Base-by-base conservation (phyloP, 2,888 invertebrate species). In the Lepas anatifera region DNA sequence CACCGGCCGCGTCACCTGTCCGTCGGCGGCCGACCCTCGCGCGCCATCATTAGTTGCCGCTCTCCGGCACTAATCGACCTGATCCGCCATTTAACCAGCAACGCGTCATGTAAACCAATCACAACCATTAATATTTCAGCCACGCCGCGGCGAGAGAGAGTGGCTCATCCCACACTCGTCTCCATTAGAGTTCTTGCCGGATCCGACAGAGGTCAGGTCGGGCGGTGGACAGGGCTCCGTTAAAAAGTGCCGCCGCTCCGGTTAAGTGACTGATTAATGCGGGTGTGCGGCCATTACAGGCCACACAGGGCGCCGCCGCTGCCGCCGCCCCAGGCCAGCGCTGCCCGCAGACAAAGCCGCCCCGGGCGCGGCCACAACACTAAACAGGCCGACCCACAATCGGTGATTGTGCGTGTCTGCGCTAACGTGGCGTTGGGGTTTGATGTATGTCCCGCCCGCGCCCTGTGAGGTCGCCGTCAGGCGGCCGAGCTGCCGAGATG, bases 251-350 rank as follows among this genome's bases (percentile, higher is more conserved):
- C 58, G 32, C n/a, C n/a, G 27, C 32, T 3, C 58, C 58, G 58
- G 58, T 58, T 58, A 58, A 27, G 58, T 58, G 58, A 58, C 58
- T 58, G 58, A 58, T 58, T 58, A 58, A 58, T 32, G 58, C 58
- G 32, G 58, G 11, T 16, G 16, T n/a, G n/a, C 32, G 32, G 58
- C n/a, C 58, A 58, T 58, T 58, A 58, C n/a, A 29, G 58, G 58
- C 58, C 58, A 58, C 58, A 58, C 58, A 58, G 58, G 4, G 58
- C 29, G 58, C 16, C 27, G 58, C 27, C 10, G 50, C 27, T 27
- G 27, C 8, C 10, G 3, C 1, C 50, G 50, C 18, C 13, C 11
- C 7, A 25, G n/a, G 52, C 2, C 52, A 29, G 29, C 58, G 7
- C 58, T 10, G 32, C 32, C 32, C 39, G 32, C 50, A 4, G 11